Base-by-base conservation (phyloP, 2,888 invertebrate species). In the Megamerina dolium region DNA sequence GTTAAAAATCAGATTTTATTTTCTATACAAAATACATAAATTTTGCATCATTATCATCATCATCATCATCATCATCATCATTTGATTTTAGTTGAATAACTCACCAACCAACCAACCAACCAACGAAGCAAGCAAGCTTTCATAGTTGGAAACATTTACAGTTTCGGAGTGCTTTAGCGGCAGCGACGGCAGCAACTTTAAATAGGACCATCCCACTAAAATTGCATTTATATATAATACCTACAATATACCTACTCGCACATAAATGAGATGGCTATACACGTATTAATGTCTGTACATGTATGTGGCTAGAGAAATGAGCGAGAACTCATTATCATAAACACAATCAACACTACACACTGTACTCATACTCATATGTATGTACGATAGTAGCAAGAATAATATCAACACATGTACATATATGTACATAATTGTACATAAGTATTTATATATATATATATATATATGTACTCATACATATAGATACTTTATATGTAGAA, bases 11-110 rank as follows among this genome's bases (percentile, higher is more conserved):
- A 55, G 61, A 59, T 61, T 66, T 64, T 56, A 63, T 60, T 64
- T 65, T 52, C 65, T 60, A 61, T 55, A 62, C 57, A 63, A 64
- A 64, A 64, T 60, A 63, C 64, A 64, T 66, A 63, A 64, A 64
- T 63, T 62, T 60, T 53, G 56, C 56, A 62, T 63, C 57, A 63
- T 64, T 66, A 64, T 59, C 54, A 47, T 48, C 30, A 34, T 30
- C 19, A 26, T 17, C 40, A 35, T 13, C 34, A 17, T 17, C 14
- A 20, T 29, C 30, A 32, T 23, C 41, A 31, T 16, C 18, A 27
- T 12, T 30, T n/a, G n/a, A n/a, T n/a, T n/a, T n/a, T n/a, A n/a
- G n/a, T n/a, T n/a, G n/a, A n/a, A n/a, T n/a, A n/a, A 23, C 10
- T 23, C 10, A 23, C 6, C 23, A 23, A 10, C 23, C 6, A 23